Conservation (phyloP, 2,888 invertebrate species). For the Oasisia sp. region DNA sequence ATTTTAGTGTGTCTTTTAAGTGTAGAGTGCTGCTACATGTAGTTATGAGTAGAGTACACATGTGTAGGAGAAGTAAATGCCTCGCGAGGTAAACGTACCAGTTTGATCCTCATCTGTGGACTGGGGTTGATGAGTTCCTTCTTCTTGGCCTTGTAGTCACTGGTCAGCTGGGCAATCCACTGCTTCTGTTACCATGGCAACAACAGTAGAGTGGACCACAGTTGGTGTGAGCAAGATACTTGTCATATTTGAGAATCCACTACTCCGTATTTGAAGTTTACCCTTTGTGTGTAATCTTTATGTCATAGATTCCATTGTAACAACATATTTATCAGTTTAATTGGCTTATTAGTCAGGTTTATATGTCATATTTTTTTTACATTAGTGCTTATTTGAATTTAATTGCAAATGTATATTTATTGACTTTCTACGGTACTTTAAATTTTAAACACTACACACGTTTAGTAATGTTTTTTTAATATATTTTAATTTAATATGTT, state of each 20-base stretch:
- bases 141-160: neutral
- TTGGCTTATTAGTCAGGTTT: too few relatives aligned
- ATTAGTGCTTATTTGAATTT: too few relatives aligned
- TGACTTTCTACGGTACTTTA: too few relatives aligned
- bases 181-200: neutral
- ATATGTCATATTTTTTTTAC: too few relatives aligned
- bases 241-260: neutral
- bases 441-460: too few relatives aligned
- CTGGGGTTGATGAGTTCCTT: neutral
- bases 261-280: too few relatives aligned
- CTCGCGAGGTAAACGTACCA: neutral
- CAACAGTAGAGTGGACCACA: neutral
- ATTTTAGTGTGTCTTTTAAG: neutral
- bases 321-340: too few relatives aligned
- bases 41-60: too few relatives aligned
- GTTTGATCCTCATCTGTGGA: constrained; percentile 5
- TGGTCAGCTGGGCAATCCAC: neutral
- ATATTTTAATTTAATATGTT: too few relatives aligned
- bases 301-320: neutral
- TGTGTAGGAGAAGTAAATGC: neutral
- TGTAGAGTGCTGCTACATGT: too few relatives aligned
- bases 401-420: too few relatives aligned
- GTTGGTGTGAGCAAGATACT: neutral
- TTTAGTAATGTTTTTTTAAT: too few relatives aligned
- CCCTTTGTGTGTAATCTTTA: neutral